A percentile compares a stretch with the other conserved stretches of the same genome.
Conservation (phyloP, 2,797 vertebrate species). For the Balearica regulorum region DNA sequence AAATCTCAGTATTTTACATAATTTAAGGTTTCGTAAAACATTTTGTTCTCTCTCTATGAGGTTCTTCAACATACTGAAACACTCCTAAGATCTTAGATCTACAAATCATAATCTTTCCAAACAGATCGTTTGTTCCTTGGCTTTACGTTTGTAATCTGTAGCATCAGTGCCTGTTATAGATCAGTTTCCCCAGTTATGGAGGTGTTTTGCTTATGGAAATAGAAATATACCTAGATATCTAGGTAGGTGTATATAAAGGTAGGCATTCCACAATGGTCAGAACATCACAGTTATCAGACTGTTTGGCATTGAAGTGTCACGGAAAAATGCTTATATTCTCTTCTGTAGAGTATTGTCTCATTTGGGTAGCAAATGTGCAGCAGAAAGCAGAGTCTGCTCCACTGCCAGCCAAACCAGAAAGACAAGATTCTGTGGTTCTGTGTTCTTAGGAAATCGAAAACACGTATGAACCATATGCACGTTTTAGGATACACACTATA, state of each 20-base stretch:
- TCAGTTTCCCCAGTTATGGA: neutral
- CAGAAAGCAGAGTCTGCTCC: neutral
- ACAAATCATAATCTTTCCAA: neutral
- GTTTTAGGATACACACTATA: neutral
- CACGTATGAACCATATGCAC: accelerated
- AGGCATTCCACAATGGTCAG: neutral
- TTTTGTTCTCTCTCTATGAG: neutral
- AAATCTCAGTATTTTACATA: conserved; percentile 47
- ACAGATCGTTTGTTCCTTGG: neutral
- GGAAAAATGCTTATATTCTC: neutral
- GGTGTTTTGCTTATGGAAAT: neutral
- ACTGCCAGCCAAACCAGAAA: neutral
- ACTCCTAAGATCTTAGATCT: conserved; percentile 7
- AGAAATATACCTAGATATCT: neutral
- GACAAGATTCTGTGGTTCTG: neutral
- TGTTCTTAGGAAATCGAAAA: neutral
- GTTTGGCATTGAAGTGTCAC: neutral
- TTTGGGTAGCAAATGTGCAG: neutral
- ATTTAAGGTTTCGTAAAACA: conserved; percentile 50
- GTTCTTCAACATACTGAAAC: neutral
- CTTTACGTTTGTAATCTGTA: neutral
- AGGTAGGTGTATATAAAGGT: too few species aligned
- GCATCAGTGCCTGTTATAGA: neutral
- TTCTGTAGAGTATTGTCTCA: neutral
- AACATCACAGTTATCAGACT: neutral